phyloP scores from a whole-genome alignment of 1,140 invertebrate species.

The Apis laboriosa region DNA sequence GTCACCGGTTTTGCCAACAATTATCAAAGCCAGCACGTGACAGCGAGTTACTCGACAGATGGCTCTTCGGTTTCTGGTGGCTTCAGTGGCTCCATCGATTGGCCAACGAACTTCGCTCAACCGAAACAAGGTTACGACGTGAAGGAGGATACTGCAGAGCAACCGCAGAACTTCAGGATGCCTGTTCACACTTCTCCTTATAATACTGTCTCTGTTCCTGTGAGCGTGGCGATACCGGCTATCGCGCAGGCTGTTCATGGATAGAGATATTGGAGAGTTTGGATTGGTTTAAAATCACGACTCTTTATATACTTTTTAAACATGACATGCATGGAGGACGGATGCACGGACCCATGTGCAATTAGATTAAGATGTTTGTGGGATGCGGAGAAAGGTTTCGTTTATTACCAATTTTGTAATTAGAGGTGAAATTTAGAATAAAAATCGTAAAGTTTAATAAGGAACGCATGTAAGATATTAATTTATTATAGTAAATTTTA shows the following conservation, averaged over 20 bases:
- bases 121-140: slow-evolving; percentile 66
- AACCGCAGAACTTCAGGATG: slow-evolving; percentile 61
- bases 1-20: not conserved
- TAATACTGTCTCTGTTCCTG: not conserved
- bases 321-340: slow-evolving; percentile 29
- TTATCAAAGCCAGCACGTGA: slow-evolving; percentile 22
- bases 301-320: not conserved
- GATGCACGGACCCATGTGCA: not conserved
- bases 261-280: not conserved
- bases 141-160: slow-evolving; percentile 63
- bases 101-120: slow-evolving; percentile 49
- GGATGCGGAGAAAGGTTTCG: not conserved
- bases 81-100: slow-evolving; percentile 6
- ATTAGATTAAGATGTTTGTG: not conserved
- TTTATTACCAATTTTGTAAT: too few species aligned
- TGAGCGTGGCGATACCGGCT: not conserved
- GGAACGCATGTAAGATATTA: too few species aligned
- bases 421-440: too few species aligned
- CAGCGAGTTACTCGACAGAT: not conserved
- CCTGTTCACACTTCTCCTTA: slow-evolving; percentile 47
- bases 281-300: not conserved
- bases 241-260: slow-evolving; percentile 12
- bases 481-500: too few species aligned
- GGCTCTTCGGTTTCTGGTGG: not conserved
- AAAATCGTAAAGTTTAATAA: too few species aligned